Base-by-base conservation (phyloP, 1,140 invertebrate genomes). In the Eriocheir sinensis region DNA sequence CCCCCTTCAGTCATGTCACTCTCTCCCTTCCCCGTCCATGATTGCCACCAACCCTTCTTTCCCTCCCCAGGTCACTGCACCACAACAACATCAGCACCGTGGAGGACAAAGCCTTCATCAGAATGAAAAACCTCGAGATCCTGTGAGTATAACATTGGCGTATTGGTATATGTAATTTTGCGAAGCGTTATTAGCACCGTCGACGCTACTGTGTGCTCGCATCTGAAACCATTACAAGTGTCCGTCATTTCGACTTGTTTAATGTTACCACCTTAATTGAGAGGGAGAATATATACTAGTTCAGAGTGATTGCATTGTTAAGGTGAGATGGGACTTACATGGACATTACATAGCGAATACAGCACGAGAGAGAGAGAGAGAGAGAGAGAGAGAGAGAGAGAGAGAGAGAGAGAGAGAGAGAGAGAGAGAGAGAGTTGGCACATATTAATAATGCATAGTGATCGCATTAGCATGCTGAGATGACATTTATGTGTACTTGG, bases 41-140 rank as follows among this genome's bases (percentile, higher is more conserved):
- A 21, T 30, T 53, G 17, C 30, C 30, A 41, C 3, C 32, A 36
- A 41, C 15, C 44, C 21, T 60, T 38, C 30, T 34, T 79, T 91
- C 53, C 34, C n/a, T 3, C 53, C 38, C 41, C 90, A 92, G 90
- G 60, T 92, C 79, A 0, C 90, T 92, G 3, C 90, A 92, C 72
- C 32, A 81, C 32, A 92, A 92, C 90, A 80, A 80, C 21, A 40
- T 92, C 79, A 36, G 36, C 8, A 36, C 36, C 9, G 38, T 92
- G 36, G 90, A 92, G 36, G 32, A 53, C 60, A 3, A 72, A 83
- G 90, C 90, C 21, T 34, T 92, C 44, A 30, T 80, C 3, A 81
- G 40, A 15, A 72, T 92, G 32, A 53, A 30, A 15, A 92, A 34
- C 15, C 90, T 92, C 12, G 90, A 92, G 27, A 81, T 41, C 12